phyloP scores from a whole-genome alignment of 37 sponge, comb jelly and placozoan species.

The Theonella swinhoei region DNA sequence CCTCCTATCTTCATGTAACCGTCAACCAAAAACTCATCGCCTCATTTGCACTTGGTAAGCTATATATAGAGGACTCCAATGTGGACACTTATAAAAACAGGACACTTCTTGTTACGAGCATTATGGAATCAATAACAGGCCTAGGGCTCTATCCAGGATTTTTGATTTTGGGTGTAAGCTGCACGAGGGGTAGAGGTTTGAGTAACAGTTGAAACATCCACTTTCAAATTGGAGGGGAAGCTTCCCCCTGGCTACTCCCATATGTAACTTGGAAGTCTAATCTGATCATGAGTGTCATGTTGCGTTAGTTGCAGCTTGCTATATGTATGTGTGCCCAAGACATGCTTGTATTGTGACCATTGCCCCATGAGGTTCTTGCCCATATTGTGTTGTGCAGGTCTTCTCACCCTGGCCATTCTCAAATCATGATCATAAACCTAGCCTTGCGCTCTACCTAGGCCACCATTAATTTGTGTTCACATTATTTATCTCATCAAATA shows the following conservation, averaged over 20 bases:
- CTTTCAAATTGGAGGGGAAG: too few species aligned
- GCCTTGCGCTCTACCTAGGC: too few species aligned
- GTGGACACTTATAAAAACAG: neutral
- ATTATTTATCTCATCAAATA: too few species aligned
- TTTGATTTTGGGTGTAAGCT: too few species aligned
- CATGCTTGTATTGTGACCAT: neutral
- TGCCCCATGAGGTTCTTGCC: neutral
- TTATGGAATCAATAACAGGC: neutral
- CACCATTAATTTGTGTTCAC: too few species aligned
- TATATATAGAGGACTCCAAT: neutral
- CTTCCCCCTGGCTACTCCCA: too few species aligned
- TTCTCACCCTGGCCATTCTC: slow-evolving; percentile 53
- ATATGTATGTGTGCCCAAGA: neutral
- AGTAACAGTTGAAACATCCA: too few species aligned
- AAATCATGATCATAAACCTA: slow-evolving; percentile 17
- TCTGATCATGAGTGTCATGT: too few species aligned
- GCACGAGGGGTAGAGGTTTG: too few species aligned
- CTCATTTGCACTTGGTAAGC: slow-evolving; percentile 80
- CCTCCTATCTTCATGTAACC: slow-evolving; percentile 56
- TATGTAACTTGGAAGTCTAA: too few species aligned
- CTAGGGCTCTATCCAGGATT: neutral
- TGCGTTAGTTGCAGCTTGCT: too few species aligned
- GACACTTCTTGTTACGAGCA: too few species aligned
- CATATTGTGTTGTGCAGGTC: slow-evolving; percentile 21
- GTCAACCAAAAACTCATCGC: slow-evolving; percentile 78